Percentiles rank a stretch among this genome's conserved stretches.
Conservation (phyloP, 2,888 invertebrate species). For the Oligia fasciuncula region DNA sequence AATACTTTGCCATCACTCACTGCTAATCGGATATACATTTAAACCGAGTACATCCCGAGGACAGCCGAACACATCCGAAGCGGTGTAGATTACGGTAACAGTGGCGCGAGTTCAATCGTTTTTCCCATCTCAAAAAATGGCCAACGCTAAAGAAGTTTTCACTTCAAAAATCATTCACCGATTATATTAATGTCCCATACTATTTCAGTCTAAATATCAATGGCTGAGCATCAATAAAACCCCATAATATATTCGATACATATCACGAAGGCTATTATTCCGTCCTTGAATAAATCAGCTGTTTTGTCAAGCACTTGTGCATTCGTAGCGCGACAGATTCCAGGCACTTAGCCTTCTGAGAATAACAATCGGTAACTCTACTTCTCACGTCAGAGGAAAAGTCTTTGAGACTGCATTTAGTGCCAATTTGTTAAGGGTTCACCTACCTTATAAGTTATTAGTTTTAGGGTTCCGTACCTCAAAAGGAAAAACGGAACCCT, state of each 20-base stretch:
- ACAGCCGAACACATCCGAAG: too few species aligned
- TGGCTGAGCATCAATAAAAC: slow-evolving; percentile 14
- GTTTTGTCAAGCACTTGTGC: slow-evolving; percentile 49
- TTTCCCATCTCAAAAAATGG: too few species aligned
- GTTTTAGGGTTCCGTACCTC: too few species aligned
- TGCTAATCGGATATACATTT: too few species aligned
- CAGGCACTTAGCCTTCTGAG: slow-evolving; percentile 47
- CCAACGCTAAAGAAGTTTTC: too few species aligned
- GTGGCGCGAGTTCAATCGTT: too few species aligned
- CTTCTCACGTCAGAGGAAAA: slow-evolving; percentile 20
- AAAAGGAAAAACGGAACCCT: too few species aligned
- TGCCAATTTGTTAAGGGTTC: slow-evolving; percentile 1
- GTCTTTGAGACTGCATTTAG: slow-evolving; percentile 13
- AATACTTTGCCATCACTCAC: too few species aligned
- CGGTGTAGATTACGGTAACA: too few species aligned
- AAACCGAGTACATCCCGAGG: too few species aligned
- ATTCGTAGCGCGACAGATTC: slow-evolving; percentile 49
- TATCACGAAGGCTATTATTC: slow-evolving; percentile 29
- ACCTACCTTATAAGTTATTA: not conserved
- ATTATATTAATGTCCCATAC: slow-evolving; percentile 12
- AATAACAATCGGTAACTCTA: slow-evolving; percentile 46
- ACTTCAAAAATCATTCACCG: not conserved
- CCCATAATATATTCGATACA: slow-evolving; percentile 42
- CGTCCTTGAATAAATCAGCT: slow-evolving; percentile 56
- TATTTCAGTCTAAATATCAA: slow-evolving; percentile 4